Base-by-base conservation (phyloP, 2,888 invertebrate genomes). In the Ophion costatus region DNA sequence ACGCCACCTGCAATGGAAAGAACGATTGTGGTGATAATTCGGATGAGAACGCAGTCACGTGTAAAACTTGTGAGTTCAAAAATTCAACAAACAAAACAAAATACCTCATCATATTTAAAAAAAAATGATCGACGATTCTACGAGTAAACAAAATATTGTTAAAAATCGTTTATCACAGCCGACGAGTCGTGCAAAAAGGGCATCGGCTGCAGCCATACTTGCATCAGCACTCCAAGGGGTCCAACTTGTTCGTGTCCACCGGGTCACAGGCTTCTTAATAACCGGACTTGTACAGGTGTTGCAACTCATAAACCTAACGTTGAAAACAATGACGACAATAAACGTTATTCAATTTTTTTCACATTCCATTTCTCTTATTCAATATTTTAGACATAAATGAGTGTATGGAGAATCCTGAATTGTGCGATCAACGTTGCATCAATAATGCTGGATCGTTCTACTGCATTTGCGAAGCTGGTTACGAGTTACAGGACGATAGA, bases 371-470 rank as follows among this genome's bases (percentile, higher is more conserved):
- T 33, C 84, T 77, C 61, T 92, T 92, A 94, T 89, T 91, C 92
- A 79, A 91, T 57, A 14, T 86, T 80, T 66, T 93, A 85, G 96
- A 96, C 88, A 94, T 96, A 4, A 94, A 97, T 90, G 96, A 96
- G 89, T 97, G 97, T 88, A 7, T 17, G 22, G 92, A 94, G 56
- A 91, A 93, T 0, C 94, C 94, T 84, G 96, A 96, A 0, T 93
- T 94, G 9, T 97, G 97, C 90, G 96, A 96, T 74, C 97, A 97
- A 86, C 93, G 91, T 14, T 98, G 97, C 89, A 89, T 93, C 0
- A 97, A 97, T 87, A 93, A 88, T 0, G 91, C 93, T 0, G 96
- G 96, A 0, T 95, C 95, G 0, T 96, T 95, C 89, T 90, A 87
- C 3, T 97, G 97, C 88, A 90, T 90, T 3, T 97, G 97, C 89